Base-by-base conservation (phyloP, 2,797 vertebrate genomes). In the Lacerta bilineata region DNA sequence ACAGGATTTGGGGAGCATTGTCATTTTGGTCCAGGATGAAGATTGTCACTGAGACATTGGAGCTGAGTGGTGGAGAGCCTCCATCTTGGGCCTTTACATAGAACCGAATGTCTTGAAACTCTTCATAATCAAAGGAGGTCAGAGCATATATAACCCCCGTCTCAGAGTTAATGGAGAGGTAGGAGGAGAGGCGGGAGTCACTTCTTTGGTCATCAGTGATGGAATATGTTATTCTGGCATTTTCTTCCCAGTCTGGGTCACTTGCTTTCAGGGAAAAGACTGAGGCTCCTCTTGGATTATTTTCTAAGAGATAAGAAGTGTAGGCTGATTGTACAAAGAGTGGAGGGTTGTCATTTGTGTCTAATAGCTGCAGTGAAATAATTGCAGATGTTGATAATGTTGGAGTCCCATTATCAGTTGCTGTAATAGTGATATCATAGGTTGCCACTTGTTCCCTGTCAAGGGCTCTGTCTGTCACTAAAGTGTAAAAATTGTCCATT, bases 71-170 rank as follows among this genome's bases (percentile, higher is more conserved):
- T 3, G 93, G 92, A 13, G 88, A 59, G 0, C 95, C 93, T 11
- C 81, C 82, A 18, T 88, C 87, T 29, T 88, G 81, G 13, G 75
- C 87, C 27, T 61, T 84, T 3, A 84, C 66, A 0, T 0, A 18
- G n/a, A 88, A 88, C 4, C 17, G 6, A 33, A 88, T 88, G 5
- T 84, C 75, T 7, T 1, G 46, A 8, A 88, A 15, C 3, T 79
- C 50, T 79, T 95, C 95, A 64, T 93, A 96, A 72, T 97, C 96
- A 33, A 97, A 97, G 0, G 96, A 96, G 20, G 91, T 79, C n/a
- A 96, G 84, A 3, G 97, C 97, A 43, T 96, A 97, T n/a, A 98
- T 86, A 18, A 95, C 85, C 3, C 97, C 97, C 8, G 83, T 97
- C 41, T 97, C 96, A 41, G 97, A 95, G n/a, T 88, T 84, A 88